Evolutionary conservation across 2,888 invertebrate species (phyloP).

Genomic region (Campopleginae sp.): DNA sequence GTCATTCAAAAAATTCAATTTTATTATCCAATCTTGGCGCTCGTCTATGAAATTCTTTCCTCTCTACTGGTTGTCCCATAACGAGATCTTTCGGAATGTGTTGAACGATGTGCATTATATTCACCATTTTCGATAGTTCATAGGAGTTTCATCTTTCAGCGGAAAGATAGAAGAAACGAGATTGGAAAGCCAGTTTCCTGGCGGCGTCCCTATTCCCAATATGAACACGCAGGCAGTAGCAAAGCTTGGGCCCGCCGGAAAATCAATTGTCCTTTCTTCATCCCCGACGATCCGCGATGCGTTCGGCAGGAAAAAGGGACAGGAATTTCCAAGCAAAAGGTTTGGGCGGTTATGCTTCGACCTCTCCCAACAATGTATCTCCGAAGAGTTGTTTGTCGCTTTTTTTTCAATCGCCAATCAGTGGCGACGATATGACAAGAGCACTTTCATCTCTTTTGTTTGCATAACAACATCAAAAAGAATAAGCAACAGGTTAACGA

Average conservation of each 20-base stretch:
- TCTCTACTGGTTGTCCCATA: conserved; percentile 27
- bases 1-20: neutral
- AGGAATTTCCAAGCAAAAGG: conserved; percentile 60
- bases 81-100: conserved; percentile 29
- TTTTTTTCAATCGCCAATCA: conserved; percentile 56
- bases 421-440: conserved; percentile 38
- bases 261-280: conserved; percentile 52
- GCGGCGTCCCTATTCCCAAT: conserved; percentile 32
- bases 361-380: conserved; percentile 3
- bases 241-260: conserved; percentile 42
- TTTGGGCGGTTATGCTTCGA: conserved; percentile 46
- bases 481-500: neutral
- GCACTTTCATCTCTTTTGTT: conserved; percentile 28
- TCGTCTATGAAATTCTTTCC: conserved; percentile 9
- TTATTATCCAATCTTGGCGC: neutral
- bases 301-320: conserved; percentile 48
- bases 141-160: conserved; percentile 58
- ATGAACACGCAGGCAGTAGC: neutral
- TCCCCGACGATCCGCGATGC: conserved; percentile 21
- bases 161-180: conserved; percentile 64
- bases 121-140: conserved; percentile 23
- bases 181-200: conserved; percentile 61
- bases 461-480: neutral
- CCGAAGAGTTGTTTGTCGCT: neutral
- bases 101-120: conserved; percentile 37